Percentiles rank a stretch among this genome's conserved stretches.
These are phyloP conservation scores for rat (Rattus norvegicus) DNA, from an alignment of 2,113 vertebrate genomes.

Conservation along the genomic window GRCr8 NC_086033.1:24700501-24701000, in stretches of 20 bases:
- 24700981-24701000: constrained; percentile 66
- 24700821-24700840: constrained; percentile 1
- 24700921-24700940: constrained; percentile 57
- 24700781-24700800: constrained; percentile 25
- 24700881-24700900: constrained; percentile 39
- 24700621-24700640: not conserved
- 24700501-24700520: not conserved
- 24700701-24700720: not conserved
- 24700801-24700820: constrained; percentile 2
- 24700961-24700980: constrained; percentile 62
- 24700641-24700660: not conserved
- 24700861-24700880: constrained; percentile 42
- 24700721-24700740: not conserved
- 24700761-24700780: not conserved
- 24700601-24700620: not conserved
- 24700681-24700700: not conserved
- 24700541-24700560: not conserved
- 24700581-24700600: constrained; percentile 27
- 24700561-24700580: not conserved
- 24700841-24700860: not conserved
- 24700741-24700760: constrained; percentile 22
- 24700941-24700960: constrained; percentile 15
- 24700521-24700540: not conserved
- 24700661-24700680: not conserved
- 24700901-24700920: constrained; percentile 47